phyloP scores from a whole-genome alignment of 2,888 invertebrate genomes.

The Acanthoscelides obtectus region DNA sequence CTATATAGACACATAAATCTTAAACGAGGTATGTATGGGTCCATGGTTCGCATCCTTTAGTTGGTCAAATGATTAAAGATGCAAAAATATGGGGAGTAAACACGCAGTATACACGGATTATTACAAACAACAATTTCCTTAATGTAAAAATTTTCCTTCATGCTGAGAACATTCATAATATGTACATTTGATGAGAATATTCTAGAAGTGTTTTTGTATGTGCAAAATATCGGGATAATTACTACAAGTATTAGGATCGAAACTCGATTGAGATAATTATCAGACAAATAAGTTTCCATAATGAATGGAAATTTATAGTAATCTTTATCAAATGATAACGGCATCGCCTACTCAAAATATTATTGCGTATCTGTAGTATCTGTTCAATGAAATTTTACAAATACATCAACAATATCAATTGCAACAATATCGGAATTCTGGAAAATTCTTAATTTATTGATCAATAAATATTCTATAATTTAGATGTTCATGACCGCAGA shows the following conservation, averaged over 20 bases:
- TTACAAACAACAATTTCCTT: not conserved
- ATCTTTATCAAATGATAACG: not conserved
- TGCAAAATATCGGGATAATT: not conserved
- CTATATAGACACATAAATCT: not conserved
- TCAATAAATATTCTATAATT: no score
- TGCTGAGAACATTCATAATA: not conserved
- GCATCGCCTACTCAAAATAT: not conserved
- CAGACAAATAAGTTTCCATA: not conserved
- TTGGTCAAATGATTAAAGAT: not conserved
- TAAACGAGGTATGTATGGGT: not conserved
- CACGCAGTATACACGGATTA: not conserved
- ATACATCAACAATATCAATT: no score
- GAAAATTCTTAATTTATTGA: not conserved
- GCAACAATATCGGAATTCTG: not conserved
- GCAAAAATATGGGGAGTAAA: not conserved
- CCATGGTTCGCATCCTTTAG: not conserved
- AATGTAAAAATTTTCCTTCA: not conserved
- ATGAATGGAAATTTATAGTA: not conserved
- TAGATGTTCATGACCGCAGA: not conserved
- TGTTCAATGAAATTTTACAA: no score
- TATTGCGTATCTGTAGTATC: not conserved
- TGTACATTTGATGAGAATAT: not conserved
- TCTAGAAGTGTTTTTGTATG: not conserved
- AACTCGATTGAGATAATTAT: not conserved
- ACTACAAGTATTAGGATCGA: not conserved